phyloP scores from a whole-genome alignment of 2,113 vertebrate species.

The Lycaon pictus region DNA sequence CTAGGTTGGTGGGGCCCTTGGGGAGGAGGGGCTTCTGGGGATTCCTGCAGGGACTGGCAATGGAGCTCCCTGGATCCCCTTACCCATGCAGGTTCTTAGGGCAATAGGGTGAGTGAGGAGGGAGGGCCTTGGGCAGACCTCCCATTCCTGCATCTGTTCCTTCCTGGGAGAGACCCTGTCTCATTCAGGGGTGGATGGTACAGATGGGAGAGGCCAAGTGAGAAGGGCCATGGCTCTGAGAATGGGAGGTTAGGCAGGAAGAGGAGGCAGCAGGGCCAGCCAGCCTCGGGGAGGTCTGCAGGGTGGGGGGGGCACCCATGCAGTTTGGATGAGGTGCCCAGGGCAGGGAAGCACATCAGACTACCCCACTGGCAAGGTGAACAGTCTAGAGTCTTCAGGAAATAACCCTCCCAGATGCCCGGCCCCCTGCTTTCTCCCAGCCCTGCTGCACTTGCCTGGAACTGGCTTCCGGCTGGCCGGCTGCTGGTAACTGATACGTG shows the following conservation, averaged over 20 bases:
- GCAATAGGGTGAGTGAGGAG: background rate
- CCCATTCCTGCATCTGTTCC: background rate
- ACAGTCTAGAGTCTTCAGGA: too few relatives aligned
- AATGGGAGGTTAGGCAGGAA: background rate
- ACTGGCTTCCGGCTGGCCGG: background rate
- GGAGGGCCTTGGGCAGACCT: background rate
- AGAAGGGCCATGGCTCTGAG: background rate
- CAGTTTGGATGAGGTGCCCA: background rate
- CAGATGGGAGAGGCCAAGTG: background rate
- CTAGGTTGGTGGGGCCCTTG: too few relatives aligned
- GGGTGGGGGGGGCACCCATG: too few relatives aligned
- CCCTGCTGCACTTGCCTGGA: background rate
- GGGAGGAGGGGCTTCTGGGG: background rate
- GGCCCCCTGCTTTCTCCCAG: background rate
- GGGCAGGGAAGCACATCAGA: background rate
- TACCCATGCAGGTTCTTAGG: background rate
- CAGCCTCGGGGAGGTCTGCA: background rate
- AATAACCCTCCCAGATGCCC: accelerated
- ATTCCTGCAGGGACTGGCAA: background rate
- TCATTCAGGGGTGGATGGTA: background rate
- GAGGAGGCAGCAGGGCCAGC: background rate
- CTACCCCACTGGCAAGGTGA: accelerated
- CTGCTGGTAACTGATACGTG: background rate
- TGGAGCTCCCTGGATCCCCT: background rate
- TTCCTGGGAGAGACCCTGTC: background rate